phyloP scores from a whole-genome alignment of 2,113 vertebrate genomes.

The Ictalurus furcatus region DNA sequence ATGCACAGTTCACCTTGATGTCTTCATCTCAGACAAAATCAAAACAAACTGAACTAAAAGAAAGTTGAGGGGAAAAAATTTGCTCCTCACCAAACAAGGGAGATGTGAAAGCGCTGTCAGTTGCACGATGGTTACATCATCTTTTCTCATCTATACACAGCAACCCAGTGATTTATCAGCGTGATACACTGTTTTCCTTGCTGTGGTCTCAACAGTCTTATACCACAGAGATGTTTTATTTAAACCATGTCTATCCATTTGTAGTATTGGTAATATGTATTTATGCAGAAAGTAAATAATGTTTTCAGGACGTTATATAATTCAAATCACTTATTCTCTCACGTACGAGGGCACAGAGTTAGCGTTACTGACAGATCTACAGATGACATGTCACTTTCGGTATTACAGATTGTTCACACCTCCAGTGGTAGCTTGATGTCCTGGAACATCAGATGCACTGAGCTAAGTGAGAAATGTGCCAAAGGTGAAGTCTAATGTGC shows the following conservation, averaged over 20 bases:
- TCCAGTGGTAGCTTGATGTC: background rate
- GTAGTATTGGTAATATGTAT: background rate
- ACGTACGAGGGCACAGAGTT: background rate
- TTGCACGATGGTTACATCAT: constrained; percentile 60
- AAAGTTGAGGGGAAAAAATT: background rate
- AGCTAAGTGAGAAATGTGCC: background rate
- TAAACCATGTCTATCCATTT: background rate
- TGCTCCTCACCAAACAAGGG: background rate
- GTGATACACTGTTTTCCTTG: background rate
- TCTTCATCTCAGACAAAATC: background rate
- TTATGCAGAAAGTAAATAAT: background rate
- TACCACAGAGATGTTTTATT: background rate
- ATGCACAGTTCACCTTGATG: background rate
- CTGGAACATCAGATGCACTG: background rate
- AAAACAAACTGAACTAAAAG: background rate
- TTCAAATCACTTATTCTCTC: background rate
- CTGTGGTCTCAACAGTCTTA: background rate
- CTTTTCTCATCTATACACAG: constrained; percentile 55
- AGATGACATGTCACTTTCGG: background rate
- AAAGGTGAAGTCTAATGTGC: background rate
- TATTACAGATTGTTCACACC: background rate
- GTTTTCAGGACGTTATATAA: background rate
- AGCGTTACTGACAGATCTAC: background rate
- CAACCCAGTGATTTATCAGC: constrained; percentile 34
- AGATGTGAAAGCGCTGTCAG: constrained; percentile 37